A percentile compares a stretch with the other conserved stretches of the same genome.
Evolutionary conservation across 2,888 invertebrate species (phyloP).

Genomic region (Scaptodrosophila latifasciaeformis): DNA sequence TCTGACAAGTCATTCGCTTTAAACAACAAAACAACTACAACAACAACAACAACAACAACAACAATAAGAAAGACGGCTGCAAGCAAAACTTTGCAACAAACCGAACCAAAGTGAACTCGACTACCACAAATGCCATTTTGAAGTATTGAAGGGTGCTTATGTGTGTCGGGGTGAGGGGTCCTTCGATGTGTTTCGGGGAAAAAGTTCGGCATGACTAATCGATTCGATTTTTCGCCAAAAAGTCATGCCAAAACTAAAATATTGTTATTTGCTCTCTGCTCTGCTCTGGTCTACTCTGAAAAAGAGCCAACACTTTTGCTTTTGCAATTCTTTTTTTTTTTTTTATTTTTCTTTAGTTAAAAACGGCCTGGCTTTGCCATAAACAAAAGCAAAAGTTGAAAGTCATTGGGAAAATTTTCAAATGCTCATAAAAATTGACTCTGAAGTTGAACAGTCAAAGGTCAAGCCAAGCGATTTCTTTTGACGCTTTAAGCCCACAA

Average conservation of each 20-base stretch:
- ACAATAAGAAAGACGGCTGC: too few species aligned
- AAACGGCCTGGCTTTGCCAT: background rate
- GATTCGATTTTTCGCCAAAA: conserved; percentile 66
- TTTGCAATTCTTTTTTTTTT: background rate
- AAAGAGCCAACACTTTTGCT: conserved; percentile 4
- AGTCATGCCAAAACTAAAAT: conserved; percentile 45
- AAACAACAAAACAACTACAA: conserved; percentile 18
- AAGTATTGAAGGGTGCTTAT: too few species aligned
- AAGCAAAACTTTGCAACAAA: conserved; percentile 26
- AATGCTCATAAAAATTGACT: background rate
- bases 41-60: conserved; percentile 10
- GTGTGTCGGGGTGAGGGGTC: conserved; percentile 41
- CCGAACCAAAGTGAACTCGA: conserved; percentile 9
- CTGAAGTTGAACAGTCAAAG: background rate
- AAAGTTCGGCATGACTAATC: conserved; percentile 60
- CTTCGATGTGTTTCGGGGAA: conserved; percentile 20
- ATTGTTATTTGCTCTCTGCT: background rate
- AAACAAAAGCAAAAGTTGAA: conserved; percentile 28
- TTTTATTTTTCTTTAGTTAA: background rate
- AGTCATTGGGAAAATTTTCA: conserved; percentile 45
- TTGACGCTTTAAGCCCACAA: too few species aligned
- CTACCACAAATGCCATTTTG: conserved; percentile 41
- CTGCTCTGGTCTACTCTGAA: background rate
- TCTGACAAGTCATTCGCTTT: conserved; percentile 54
- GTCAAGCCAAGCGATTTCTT: background rate